Conservation (phyloP, 2,888 invertebrate species). For the Eutolmus rufibarbis region DNA sequence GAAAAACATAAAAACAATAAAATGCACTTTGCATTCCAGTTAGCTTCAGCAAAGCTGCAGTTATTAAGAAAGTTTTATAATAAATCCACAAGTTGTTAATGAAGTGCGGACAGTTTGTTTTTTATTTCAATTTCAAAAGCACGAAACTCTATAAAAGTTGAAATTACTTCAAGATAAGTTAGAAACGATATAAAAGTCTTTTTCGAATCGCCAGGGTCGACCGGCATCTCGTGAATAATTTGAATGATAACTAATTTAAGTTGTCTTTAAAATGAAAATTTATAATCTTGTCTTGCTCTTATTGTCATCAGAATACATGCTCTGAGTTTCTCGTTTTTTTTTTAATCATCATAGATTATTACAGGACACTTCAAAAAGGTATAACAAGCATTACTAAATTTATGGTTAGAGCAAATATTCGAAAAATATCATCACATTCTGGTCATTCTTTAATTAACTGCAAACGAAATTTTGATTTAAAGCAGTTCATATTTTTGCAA, state of each 20-base stretch:
- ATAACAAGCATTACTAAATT: no score
- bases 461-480: no score
- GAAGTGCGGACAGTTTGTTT: conserved; percentile 22
- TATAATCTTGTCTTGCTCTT: neutral
- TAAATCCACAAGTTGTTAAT: conserved; percentile 24
- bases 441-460: no score
- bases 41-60: neutral
- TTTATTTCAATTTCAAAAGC: conserved; percentile 15
- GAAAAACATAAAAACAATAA: neutral
- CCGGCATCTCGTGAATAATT: neutral
- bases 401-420: no score
- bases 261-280: neutral
- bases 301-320: neutral
- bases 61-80: conserved; percentile 14
- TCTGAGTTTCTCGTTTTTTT: neutral
- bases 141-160: conserved; percentile 10
- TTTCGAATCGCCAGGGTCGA: neutral
- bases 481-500: no score
- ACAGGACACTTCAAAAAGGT: no score
- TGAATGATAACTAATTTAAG: neutral
- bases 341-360: neutral
- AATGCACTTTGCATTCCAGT: neutral
- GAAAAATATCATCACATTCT: no score
- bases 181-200: neutral
- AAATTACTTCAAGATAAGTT: neutral